Percentiles rank a stretch among this genome's conserved stretches.
phyloP scores from a whole-genome alignment of 2,113 vertebrate species.

The Epinephelus fuscoguttatus region DNA sequence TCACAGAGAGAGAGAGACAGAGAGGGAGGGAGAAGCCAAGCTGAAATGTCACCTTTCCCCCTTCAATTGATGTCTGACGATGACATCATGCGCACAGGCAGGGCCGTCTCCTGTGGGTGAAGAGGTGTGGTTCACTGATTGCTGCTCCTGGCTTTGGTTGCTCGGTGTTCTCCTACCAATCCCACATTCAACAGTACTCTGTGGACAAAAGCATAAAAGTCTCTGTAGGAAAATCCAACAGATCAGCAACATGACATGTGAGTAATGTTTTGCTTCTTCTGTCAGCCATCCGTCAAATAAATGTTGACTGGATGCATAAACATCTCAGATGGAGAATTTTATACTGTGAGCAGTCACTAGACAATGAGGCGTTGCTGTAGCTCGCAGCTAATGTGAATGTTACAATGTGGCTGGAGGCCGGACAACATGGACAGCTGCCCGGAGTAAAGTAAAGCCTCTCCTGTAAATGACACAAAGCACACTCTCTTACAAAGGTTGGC shows the following conservation, averaged over 20 bases:
- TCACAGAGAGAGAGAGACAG: conserved; percentile 37
- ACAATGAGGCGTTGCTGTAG: conserved; percentile 49
- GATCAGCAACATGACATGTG: conserved; percentile 34
- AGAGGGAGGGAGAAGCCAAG: conserved; percentile 32
- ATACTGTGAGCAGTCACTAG: conserved; percentile 11
- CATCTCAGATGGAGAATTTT: conserved; percentile 47
- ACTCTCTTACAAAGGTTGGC: conserved; percentile 54
- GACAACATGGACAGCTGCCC: conserved; percentile 63
- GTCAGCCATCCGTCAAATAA: conserved; percentile 24
- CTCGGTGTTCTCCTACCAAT: conserved; percentile 37
- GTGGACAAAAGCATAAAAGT: conserved; percentile 42
- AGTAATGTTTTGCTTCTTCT: conserved; percentile 39
- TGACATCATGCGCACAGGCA: conserved; percentile 68
- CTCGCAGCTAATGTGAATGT: conserved; percentile 38
- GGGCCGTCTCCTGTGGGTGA: conserved; percentile 57
- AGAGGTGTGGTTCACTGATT: conserved; percentile 60
- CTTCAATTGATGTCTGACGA: conserved; percentile 63
- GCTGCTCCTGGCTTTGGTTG: conserved; percentile 64
- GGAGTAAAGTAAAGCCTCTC: conserved; percentile 43
- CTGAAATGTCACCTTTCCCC: conserved; percentile 79
- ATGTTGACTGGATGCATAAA: conserved; percentile 57
- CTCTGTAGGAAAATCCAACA: conserved; percentile 23
- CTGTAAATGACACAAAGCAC: conserved; percentile 58
- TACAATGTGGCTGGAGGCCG: conserved; percentile 49
- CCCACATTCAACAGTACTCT: conserved; percentile 63